A percentile compares a stretch with the other conserved stretches of the same genome.
Conservation (phyloP, 2,113 vertebrate species). For the Sapajus apella region DNA sequence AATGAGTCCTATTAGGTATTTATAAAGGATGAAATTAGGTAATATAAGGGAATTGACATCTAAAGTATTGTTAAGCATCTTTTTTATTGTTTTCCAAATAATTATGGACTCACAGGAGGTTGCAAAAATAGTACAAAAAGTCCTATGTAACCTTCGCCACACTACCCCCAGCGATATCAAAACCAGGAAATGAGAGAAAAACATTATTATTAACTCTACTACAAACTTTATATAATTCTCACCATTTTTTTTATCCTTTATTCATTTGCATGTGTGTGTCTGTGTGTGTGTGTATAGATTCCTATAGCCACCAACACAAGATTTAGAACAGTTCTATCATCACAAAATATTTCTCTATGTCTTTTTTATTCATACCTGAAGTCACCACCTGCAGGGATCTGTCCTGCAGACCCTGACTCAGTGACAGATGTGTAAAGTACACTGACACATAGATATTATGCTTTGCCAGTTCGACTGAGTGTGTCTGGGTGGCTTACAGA, state of each 20-base stretch:
- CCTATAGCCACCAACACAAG: neutral
- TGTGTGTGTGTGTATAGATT: neutral
- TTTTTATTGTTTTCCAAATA: neutral
- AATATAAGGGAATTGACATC: conserved; percentile 11
- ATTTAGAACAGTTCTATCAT: neutral
- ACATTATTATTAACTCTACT: neutral
- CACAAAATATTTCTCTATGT: neutral
- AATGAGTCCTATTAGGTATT: neutral
- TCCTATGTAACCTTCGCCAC: neutral
- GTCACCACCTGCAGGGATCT: too few species aligned
- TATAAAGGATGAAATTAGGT: neutral
- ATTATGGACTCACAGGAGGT: neutral
- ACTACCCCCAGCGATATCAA: neutral
- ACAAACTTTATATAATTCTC: neutral
- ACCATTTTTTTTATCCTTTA: neutral
- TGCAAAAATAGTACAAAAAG: neutral
- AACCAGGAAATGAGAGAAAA: neutral
- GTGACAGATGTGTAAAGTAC: too few species aligned
- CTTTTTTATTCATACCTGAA: neutral
- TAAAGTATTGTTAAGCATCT: neutral
- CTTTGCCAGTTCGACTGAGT: too few species aligned
- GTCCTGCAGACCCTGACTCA: too few species aligned
- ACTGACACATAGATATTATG: too few species aligned
- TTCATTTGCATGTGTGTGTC: neutral
- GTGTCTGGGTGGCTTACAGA: too few species aligned